Conservation (phyloP, 2,888 invertebrate species). For the Lacanobia oleracea region DNA sequence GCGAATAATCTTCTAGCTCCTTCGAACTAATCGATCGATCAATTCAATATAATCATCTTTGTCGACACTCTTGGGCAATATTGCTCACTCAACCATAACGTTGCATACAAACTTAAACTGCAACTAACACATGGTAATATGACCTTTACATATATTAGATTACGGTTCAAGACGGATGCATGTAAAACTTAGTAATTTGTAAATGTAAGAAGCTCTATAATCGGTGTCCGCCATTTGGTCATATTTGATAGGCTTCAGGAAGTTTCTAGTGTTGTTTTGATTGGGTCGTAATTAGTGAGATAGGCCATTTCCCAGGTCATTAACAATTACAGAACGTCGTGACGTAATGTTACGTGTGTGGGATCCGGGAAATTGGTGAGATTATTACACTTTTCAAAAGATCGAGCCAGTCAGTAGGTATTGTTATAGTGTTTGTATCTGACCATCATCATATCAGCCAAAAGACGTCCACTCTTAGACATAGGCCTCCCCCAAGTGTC, state of each 20-base stretch:
- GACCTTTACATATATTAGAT: fast-evolving
- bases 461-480: no score
- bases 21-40: conserved; percentile 29
- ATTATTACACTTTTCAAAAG: no score
- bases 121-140: background rate
- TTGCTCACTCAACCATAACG: conserved; percentile 52
- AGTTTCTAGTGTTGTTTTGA: conserved; percentile 41
- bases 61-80: conserved; percentile 55
- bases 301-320: conserved; percentile 24
- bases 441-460: no score
- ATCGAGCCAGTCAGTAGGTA: no score
- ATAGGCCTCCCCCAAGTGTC: no score
- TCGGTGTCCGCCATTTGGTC: conserved; percentile 42
- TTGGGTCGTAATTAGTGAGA: conserved; percentile 32
- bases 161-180: conserved; percentile 16
- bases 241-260: conserved; percentile 37
- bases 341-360: conserved; percentile 2
- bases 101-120: conserved; percentile 24
- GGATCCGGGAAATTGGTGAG: background rate
- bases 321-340: conserved; percentile 8
- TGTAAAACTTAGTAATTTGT: conserved; percentile 14
- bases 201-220: conserved; percentile 28
- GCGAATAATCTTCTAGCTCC: conserved; percentile 8
- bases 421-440: no score
- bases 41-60: conserved; percentile 49